Evolutionary conservation across 2,888 invertebrate species (phyloP).

Genomic region (Villa cingulata): DNA sequence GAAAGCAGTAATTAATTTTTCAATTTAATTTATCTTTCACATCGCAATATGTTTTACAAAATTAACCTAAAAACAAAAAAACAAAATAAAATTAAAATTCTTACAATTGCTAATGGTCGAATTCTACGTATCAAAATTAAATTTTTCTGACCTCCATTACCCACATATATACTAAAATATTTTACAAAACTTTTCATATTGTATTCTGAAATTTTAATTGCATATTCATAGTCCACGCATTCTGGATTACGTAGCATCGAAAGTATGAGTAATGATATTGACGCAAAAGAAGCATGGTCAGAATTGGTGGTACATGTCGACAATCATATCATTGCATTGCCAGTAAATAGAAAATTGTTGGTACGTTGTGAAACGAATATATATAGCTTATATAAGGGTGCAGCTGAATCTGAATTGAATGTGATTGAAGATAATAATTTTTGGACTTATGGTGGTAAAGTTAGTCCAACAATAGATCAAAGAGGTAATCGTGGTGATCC

Average conservation of each 20-base stretch:
- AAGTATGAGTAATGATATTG: slow-evolving; percentile 1
- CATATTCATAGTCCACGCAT: slow-evolving; percentile 13
- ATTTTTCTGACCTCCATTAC: too few species aligned
- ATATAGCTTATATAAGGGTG: slow-evolving; percentile 14
- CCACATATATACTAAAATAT: too few species aligned
- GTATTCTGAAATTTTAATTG: background rate
- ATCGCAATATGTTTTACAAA: too few species aligned
- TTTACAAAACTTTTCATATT: too few species aligned
- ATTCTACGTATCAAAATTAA: too few species aligned
- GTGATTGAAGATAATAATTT: slow-evolving; percentile 12
- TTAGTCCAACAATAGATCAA: slow-evolving; percentile 17
- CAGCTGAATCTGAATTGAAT: slow-evolving; percentile 13
- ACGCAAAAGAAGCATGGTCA: slow-evolving; percentile 15
- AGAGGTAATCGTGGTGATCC: slow-evolving; percentile 16
- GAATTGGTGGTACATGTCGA: slow-evolving; percentile 16
- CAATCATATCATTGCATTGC: slow-evolving; percentile 12
- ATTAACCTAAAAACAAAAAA: too few species aligned
- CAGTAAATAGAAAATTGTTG: slow-evolving; percentile 10
- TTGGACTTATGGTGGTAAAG: slow-evolving; percentile 14
- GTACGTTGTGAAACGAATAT: slow-evolving; percentile 17
- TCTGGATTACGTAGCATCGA: slow-evolving; percentile 13
- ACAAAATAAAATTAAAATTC: too few species aligned
- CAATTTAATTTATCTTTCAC: too few species aligned
- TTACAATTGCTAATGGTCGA: too few species aligned
- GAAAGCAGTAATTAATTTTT: too few species aligned